Evolutionary conservation across 2,797 vertebrate genomes (phyloP), one percentile per base, ranked within the genome.

Genomic region (Silurus lanzhouensis): DNA sequence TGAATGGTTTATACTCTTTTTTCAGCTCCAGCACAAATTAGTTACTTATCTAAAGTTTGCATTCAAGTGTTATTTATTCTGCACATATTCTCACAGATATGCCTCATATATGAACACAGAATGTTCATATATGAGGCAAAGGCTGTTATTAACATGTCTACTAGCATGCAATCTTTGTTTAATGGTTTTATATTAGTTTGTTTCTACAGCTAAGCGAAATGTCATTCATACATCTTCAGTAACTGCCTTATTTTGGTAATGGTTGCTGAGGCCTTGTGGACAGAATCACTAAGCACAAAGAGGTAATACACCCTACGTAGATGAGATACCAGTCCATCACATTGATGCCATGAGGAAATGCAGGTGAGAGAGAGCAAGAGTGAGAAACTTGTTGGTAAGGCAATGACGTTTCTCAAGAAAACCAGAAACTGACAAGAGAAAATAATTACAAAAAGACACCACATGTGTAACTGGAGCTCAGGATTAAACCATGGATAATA

Each of bases 1-100:
- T n/a, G 25, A 10, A 19, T 71, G 66, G 55, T 76, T 85, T 58
- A 75, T 60, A 77, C 8, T 63, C 6, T 63, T 78, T 44, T 78
- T 77, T 76, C 75, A 78, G 57, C 31, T 82, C 46, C 17, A 78
- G n/a, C 27, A 66, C 55, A 70, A 60, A 82, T 48, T 31, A 70
- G 55, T 61, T 31, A 86, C 46, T 82, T 31, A 82, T 82, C 20
- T 60, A 13, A 1, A 60, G 17, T 13, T 27, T 61, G 17, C 10
- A 48, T 48, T 25, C 25, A 20, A 48, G 61, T 76, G 55, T 68
- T 63, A 67, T 78, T 52, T 72, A 68, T 76, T 60, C 64, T 68
- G 38, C 48, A 58, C 19, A 46, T 19, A 66, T 82, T 22, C 66
- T 81, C 60, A 81, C 0, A 76, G 25, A 19, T 10, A 52, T 52